Conservation (phyloP, 1,140 invertebrate genomes). For the Pogonomyrmex barbatus region DNA sequence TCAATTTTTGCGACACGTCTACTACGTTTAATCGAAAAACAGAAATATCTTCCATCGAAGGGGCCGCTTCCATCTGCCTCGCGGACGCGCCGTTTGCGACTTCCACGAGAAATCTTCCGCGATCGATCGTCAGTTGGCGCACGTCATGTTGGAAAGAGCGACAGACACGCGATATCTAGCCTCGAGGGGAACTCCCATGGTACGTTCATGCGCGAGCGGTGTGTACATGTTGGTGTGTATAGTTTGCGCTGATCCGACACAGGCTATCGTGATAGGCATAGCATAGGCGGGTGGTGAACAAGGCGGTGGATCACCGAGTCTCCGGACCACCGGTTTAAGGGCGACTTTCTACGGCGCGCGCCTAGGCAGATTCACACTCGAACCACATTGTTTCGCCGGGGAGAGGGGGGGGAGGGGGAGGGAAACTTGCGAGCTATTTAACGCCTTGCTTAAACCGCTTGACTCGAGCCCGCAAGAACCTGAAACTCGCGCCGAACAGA, state of each 20-base stretch:
- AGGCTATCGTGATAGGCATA: constrained; percentile 39
- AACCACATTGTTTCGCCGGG: constrained; percentile 82
- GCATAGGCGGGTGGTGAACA: constrained; percentile 56
- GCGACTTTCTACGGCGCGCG: constrained; percentile 74
- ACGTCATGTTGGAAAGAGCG: constrained; percentile 55
- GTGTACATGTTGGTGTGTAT: not conserved
- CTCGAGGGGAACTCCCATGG: constrained; percentile 22
- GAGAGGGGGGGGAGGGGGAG: not conserved
- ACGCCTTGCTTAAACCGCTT: constrained; percentile 81
- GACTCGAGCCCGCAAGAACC: constrained; percentile 78
- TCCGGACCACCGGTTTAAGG: constrained; percentile 58
- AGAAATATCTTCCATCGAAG: constrained; percentile 5
- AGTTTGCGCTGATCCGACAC: constrained; percentile 30
- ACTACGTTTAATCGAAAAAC: not conserved
- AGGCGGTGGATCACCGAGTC: constrained; percentile 11
- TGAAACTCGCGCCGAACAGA: constrained; percentile 70
- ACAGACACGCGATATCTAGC: constrained; percentile 61
- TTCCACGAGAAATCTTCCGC: constrained; percentile 37
- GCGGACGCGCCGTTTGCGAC: not conserved
- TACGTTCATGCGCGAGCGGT: not conserved
- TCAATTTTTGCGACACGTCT: constrained; percentile 12
- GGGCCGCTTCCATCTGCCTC: not conserved
- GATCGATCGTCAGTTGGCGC: constrained; percentile 54
- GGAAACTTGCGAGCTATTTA: constrained; percentile 85
- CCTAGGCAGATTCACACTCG: constrained; percentile 80